These are phyloP conservation scores for Operophtera brumata DNA, from an alignment of 2,888 invertebrate species.

Conservation along the genomic window DNA sequence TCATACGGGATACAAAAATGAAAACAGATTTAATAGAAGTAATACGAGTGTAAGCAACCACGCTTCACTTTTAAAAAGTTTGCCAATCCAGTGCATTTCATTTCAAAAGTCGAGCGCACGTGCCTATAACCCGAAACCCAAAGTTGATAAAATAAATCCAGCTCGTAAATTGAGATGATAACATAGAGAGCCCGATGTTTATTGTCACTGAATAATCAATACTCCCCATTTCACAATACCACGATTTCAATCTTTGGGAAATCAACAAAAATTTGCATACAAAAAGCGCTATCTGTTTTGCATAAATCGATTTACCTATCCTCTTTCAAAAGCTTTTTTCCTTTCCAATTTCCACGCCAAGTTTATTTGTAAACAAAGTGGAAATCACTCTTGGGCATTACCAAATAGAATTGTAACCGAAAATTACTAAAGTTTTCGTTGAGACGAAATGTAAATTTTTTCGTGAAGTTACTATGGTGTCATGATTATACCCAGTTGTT, in stretches of 20 bases:
- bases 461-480: not conserved
- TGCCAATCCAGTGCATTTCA: too few species aligned
- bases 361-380: slow-evolving; percentile 79
- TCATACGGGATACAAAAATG: too few species aligned
- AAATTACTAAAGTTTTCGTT: slow-evolving; percentile 56
- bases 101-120: not conserved
- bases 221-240: slow-evolving; percentile 69
- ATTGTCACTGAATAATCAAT: slow-evolving; percentile 62
- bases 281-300: slow-evolving; percentile 78
- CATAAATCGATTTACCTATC: slow-evolving; percentile 79
- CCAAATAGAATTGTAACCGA: slow-evolving; percentile 64
- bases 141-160: slow-evolving; percentile 34
- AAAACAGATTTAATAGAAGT: too few species aligned
- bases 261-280: slow-evolving; percentile 78
- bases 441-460: slow-evolving; percentile 8
- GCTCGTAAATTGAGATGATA: slow-evolving; percentile 42
- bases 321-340: slow-evolving; percentile 76
- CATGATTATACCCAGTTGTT: not conserved
- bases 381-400: slow-evolving; percentile 75
- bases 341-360: slow-evolving; percentile 74
- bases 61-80: too few species aligned
- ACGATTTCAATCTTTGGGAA: slow-evolving; percentile 76
- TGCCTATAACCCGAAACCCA: slow-evolving; percentile 12
- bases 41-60: too few species aligned
- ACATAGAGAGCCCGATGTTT: slow-evolving; percentile 44